These are phyloP conservation scores for Cydia strobilella DNA, from an alignment of 1,140 invertebrate species.

Conservation along the genomic window DNA sequence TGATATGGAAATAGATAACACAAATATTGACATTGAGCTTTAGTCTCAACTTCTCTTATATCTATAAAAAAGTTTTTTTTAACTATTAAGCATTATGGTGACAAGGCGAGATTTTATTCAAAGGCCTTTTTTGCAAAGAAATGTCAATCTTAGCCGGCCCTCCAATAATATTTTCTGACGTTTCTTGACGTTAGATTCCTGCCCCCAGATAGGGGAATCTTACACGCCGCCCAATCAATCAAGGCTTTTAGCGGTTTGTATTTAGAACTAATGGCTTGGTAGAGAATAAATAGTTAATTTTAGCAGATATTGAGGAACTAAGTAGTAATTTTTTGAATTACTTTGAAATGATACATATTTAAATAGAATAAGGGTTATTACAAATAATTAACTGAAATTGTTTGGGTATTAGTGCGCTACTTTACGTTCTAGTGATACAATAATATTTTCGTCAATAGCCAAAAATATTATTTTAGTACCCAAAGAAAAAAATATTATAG, in stretches of 20 bases:
- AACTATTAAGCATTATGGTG: not conserved
- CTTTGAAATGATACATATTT: too few relatives aligned
- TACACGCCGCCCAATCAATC: conserved; percentile 67
- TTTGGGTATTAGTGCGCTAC: too few relatives aligned
- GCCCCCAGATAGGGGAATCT: conserved; percentile 55
- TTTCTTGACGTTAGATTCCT: conserved; percentile 53
- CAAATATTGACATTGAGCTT: too few relatives aligned
- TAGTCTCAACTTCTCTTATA: not conserved
- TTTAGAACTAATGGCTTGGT: conserved; percentile 46
- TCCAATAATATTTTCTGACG: conserved; percentile 58
- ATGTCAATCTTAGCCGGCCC: conserved; percentile 60
- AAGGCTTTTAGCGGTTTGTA: conserved; percentile 68
- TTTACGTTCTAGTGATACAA: too few relatives aligned
- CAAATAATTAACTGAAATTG: too few relatives aligned
- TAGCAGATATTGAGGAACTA: not conserved
- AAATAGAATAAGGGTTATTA: too few relatives aligned
- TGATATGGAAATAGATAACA: too few relatives aligned
- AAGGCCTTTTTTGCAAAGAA: conserved; percentile 13
- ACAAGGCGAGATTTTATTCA: conserved; percentile 17
- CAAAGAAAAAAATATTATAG: too few relatives aligned
- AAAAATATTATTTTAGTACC: too few relatives aligned
- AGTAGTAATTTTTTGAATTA: too few relatives aligned
- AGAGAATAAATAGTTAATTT: conserved; percentile 12
- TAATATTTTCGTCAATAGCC: too few relatives aligned
- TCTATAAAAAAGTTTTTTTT: not conserved